A percentile compares a stretch with the other conserved stretches of the same genome.
These are phyloP conservation scores for Tringa solitaria DNA, from an alignment of 2,113 vertebrate genomes.

Conservation along the genomic window DNA sequence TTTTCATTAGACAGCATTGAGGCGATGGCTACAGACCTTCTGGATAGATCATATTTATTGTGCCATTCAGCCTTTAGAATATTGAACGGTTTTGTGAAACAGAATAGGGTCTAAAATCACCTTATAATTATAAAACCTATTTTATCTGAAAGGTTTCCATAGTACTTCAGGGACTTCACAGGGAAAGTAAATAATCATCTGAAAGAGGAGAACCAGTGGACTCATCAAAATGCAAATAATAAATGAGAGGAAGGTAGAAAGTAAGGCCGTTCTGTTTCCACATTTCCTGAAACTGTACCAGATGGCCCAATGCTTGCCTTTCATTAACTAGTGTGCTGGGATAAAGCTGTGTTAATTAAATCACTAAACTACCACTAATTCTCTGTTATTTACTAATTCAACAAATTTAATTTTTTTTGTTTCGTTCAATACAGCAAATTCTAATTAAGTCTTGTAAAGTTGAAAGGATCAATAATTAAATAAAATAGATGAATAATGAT, in stretches of 20 bases:
- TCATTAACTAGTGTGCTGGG: constrained; percentile 60
- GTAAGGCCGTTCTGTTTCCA: constrained; percentile 4
- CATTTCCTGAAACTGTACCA: constrained; percentile 52
- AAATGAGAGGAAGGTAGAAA: constrained; percentile 31
- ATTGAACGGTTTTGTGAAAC: neutral
- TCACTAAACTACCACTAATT: constrained; percentile 68
- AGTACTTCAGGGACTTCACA: neutral
- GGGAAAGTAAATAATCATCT: neutral
- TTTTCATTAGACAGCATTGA: neutral
- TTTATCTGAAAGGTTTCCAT: neutral
- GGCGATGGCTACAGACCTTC: neutral
- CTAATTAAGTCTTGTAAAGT: constrained; percentile 61
- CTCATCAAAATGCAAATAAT: constrained; percentile 39
- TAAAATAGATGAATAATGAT: constrained; percentile 32
- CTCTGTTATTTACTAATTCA: constrained; percentile 64
- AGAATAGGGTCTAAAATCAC: neutral
- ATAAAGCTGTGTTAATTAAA: constrained; percentile 72
- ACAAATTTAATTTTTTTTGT: constrained; percentile 48
- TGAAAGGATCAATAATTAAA: constrained; percentile 67
- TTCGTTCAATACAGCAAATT: constrained; percentile 51
- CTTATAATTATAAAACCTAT: neutral
- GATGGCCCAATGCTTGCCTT: constrained; percentile 58
- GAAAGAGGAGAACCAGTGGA: neutral
- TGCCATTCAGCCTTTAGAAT: neutral
- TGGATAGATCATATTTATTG: neutral